Conservation (phyloP, 2,113 vertebrate species). For the Elephas maximus region DNA sequence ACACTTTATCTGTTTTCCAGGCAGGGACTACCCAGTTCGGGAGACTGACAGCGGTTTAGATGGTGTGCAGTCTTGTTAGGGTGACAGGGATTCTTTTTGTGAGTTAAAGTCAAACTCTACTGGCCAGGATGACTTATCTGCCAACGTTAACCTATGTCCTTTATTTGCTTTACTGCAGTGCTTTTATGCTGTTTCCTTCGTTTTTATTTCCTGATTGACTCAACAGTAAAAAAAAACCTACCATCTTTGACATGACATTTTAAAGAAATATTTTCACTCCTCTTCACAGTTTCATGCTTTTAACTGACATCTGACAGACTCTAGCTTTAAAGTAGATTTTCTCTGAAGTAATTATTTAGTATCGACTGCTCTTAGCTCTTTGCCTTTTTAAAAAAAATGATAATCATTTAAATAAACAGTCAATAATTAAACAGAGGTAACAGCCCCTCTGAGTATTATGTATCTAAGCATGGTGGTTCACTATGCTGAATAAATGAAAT, state of each 20-base stretch:
- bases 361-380: constrained; percentile 38
- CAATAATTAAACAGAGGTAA: constrained; percentile 45
- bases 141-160: constrained; percentile 52
- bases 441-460: constrained; percentile 20
- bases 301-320: neutral
- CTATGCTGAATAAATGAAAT: constrained; percentile 30
- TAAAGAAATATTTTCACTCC: constrained; percentile 60
- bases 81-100: neutral
- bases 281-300: constrained; percentile 28
- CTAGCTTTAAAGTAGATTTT: constrained; percentile 59
- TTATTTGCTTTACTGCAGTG: constrained; percentile 15
- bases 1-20: neutral
- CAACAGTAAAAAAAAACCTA: constrained; percentile 28
- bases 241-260: constrained; percentile 26
- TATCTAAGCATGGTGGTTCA: constrained; percentile 16
- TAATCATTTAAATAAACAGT: constrained; percentile 58
- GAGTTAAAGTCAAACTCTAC: neutral
- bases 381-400: neutral
- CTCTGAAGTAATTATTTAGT: constrained; percentile 55
- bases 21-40: neutral
- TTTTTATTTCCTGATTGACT: constrained; percentile 72
- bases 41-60: constrained; percentile 61
- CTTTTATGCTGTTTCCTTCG: constrained; percentile 54
- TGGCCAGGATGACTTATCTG: neutral
- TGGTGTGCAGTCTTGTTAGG: neutral